Percentiles rank a stretch among this genome's conserved stretches.
These are phyloP conservation scores for Anguilla rostrata DNA, from an alignment of 2,113 vertebrate genomes.

Conservation along the genomic window DNA sequence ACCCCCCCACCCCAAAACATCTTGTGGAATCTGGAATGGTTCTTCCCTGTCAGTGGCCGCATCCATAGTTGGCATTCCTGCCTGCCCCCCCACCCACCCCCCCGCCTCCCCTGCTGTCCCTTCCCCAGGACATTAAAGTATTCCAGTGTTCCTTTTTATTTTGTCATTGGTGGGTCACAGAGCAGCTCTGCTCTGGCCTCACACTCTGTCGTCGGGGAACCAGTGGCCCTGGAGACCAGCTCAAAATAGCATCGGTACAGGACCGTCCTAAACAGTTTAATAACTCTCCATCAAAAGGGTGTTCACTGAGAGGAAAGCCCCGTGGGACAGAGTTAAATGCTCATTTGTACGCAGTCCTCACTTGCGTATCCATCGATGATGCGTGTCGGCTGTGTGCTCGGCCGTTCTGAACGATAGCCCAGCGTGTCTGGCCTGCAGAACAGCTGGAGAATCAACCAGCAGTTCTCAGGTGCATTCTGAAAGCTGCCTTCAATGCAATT, in stretches of 20 bases:
- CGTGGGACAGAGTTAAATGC: neutral
- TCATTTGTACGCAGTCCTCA: neutral
- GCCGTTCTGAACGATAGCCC: neutral
- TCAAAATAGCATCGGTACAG: constrained; percentile 60
- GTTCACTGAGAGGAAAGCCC: neutral
- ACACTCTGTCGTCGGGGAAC: constrained; percentile 46
- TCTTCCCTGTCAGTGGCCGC: constrained; percentile 61
- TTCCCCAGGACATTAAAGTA: constrained; percentile 41
- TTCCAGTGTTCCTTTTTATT: constrained; percentile 47
- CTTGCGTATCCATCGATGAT: neutral
- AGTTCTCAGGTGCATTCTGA: neutral
- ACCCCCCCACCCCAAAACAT: constrained; percentile 43
- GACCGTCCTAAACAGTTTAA: constrained; percentile 35
- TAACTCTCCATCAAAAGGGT: neutral
- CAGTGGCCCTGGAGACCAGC: constrained; percentile 61
- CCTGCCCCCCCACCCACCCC: neutral
- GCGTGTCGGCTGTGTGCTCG: neutral
- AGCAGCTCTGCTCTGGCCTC: constrained; percentile 49
- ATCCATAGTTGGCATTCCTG: constrained; percentile 23
- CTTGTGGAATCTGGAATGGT: constrained; percentile 35
- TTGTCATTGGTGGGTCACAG: constrained; percentile 54
- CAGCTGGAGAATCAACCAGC: neutral
- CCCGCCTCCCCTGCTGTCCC: neutral
- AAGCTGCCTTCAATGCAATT: neutral
- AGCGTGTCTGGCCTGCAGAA: neutral